Base-by-base conservation (phyloP, 2,113 vertebrate species). In the Lethenteron reissneri region DNA sequence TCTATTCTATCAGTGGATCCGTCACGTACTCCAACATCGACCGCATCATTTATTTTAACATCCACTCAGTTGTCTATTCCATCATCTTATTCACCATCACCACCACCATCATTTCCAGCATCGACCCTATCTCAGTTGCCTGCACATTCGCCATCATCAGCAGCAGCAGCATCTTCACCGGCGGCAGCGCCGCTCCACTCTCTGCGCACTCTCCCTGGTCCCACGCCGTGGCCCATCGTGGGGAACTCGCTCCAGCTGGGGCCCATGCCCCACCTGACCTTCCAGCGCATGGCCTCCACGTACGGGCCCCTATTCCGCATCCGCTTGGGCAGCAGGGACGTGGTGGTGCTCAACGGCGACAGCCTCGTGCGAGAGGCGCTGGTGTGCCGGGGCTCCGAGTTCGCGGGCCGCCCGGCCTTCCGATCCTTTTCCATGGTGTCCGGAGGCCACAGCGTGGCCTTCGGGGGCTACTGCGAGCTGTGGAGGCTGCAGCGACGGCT, bases 361-460 rank as follows among this genome's bases (percentile, higher is more conserved):
- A 73, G 71, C 2, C 80, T 78, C 8, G 88, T 90, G 71, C 81
- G 80, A 56, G 77, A 84, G 74, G 87, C 87, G 2, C 78, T 90
- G 70, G 75, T 90, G 56, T 78, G 82, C 71, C 79, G 79, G 76
- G 81, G 83, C 72, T 74, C 72, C 2, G 84, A 82, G 57, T 90
- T 90, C 74, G 87, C 87, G 12, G 86, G 86, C 71, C 80, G 87
- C 78, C 87, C 87, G 0, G 83, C 88, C 71, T 90, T 90, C 76
- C 76, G 78, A 1, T 88, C 87, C 10, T 90, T 88, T 75, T 76
- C 78, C 75, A 75, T 83, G 73, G 76, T 90, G 70, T 88, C 87
- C 1, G 85, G 85, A 6, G 87, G 87, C 15, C 83, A 74, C 57
- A 88, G 87, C 76, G 5, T 89, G 75, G 80, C 83, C 11, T 90